These are phyloP conservation scores for Napeogenes inachia DNA, from an alignment of 2,888 invertebrate genomes.

Conservation along the genomic window DNA sequence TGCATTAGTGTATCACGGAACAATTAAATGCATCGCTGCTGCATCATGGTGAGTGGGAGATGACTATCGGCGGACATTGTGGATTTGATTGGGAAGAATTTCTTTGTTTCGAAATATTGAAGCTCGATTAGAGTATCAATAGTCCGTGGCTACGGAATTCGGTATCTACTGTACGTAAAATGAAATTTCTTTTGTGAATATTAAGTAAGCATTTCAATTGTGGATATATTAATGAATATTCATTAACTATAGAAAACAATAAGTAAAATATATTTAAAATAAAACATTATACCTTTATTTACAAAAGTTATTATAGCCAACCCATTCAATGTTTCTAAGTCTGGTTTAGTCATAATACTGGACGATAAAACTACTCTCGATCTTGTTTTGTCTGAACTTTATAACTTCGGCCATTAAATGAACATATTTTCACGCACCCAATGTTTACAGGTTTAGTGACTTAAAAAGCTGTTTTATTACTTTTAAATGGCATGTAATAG, in stretches of 20 bases:
- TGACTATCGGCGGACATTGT: constrained; percentile 31
- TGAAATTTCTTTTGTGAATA: background rate
- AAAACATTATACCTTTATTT: too few species aligned
- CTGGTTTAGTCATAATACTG: background rate
- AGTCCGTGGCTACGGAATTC: constrained; percentile 9
- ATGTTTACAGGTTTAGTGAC: constrained; percentile 52
- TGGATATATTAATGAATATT: too few species aligned
- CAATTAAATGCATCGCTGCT: constrained; percentile 75
- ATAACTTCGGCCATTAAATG: constrained; percentile 62
- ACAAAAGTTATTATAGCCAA: too few species aligned
- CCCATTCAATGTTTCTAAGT: too few species aligned
- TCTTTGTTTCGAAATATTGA: constrained; percentile 55
- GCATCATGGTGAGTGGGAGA: constrained; percentile 61
- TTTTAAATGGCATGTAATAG: constrained; percentile 68
- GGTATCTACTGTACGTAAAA: constrained; percentile 5
- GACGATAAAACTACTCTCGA: background rate
- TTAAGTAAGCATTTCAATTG: background rate
- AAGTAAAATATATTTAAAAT: too few species aligned
- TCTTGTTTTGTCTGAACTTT: constrained; percentile 26
- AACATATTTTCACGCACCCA: constrained; percentile 66
- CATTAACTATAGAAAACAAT: too few species aligned
- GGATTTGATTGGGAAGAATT: constrained; percentile 63
- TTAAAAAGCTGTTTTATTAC: constrained; percentile 66
- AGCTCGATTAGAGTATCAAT: constrained; percentile 22
- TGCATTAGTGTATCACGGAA: constrained; percentile 76